Percentiles rank a stretch among this genome's conserved stretches.
Conservation (phyloP, 2,888 invertebrate species). For the Mythimna albipuncta region DNA sequence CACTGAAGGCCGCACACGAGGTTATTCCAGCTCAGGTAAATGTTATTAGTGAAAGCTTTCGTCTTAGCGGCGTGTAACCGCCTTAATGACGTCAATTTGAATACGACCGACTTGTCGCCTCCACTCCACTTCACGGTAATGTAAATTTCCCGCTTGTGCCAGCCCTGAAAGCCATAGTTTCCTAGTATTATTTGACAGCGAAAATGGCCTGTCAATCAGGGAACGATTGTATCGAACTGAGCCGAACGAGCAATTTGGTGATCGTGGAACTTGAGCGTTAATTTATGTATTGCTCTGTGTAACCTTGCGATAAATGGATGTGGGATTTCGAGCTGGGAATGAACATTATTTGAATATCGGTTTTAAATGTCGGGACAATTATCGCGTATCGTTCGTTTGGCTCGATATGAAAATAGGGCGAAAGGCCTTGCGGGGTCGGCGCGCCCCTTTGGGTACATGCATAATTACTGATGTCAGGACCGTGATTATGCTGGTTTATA, state of each 20-base stretch:
- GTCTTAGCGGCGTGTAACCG: conserved; percentile 70
- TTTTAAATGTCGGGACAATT: conserved; percentile 48
- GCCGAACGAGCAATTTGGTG: conserved; percentile 68
- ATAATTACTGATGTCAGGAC: conserved; percentile 40
- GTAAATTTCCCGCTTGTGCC: conserved; percentile 78
- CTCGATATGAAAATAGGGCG: conserved; percentile 37
- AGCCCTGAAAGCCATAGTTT: conserved; percentile 75
- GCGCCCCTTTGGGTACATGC: conserved; percentile 23
- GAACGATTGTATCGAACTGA: conserved; percentile 67
- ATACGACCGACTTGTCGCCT: conserved; percentile 77
- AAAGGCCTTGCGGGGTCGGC: conserved; percentile 9
- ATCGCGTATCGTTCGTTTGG: conserved; percentile 32
- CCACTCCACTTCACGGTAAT: conserved; percentile 74
- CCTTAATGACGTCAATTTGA: conserved; percentile 84
- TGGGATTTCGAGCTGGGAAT: conserved; percentile 39
- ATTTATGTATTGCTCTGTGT: conserved; percentile 63
- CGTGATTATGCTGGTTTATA: conserved; percentile 34
- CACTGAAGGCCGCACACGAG: conserved; percentile 34
- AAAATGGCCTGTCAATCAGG: conserved; percentile 80
- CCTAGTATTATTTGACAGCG: conserved; percentile 78
- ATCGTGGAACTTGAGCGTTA: conserved; percentile 61
- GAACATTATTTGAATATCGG: conserved; percentile 54
- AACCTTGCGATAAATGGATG: conserved; percentile 48
- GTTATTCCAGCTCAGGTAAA: conserved; percentile 47
- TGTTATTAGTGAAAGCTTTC: conserved; percentile 69